Evolutionary conservation across 2,888 invertebrate genomes (phyloP).

Genomic region (Nemotelus nigrinus): DNA sequence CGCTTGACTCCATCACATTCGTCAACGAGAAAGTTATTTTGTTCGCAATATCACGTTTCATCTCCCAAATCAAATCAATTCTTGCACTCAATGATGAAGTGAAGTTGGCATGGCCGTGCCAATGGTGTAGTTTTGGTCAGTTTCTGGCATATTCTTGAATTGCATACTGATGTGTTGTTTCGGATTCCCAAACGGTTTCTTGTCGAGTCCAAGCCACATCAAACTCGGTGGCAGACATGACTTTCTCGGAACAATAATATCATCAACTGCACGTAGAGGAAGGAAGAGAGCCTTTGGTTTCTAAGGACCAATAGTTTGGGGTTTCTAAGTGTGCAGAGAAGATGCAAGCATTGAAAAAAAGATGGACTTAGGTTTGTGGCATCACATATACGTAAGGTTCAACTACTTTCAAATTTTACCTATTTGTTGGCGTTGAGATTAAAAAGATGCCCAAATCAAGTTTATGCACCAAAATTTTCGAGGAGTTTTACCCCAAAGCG

Average conservation of each 20-base stretch:
- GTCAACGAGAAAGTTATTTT: not conserved
- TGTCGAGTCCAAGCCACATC: constrained; percentile 1
- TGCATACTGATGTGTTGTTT: constrained; percentile 33
- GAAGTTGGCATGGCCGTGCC: not conserved
- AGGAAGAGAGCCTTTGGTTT: too few species aligned
- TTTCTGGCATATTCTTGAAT: constrained; percentile 10
- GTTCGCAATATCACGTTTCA: constrained; percentile 26
- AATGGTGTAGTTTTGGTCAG: constrained; percentile 18
- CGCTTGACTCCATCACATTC: too few species aligned
- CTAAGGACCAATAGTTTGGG: too few species aligned
- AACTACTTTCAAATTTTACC: too few species aligned
- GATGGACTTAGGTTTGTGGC: too few species aligned
- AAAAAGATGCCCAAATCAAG: too few species aligned
- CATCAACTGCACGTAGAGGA: not conserved
- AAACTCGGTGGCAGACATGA: constrained; percentile 11
- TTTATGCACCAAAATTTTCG: too few species aligned
- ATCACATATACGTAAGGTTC: too few species aligned
- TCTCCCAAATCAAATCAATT: constrained; percentile 39
- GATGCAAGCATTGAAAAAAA: too few species aligned
- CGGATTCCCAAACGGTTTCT: constrained; percentile 25
- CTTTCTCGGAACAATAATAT: constrained; percentile 27
- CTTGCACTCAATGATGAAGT: constrained; percentile 1
- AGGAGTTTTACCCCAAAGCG: too few species aligned
- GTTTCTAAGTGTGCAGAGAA: too few species aligned
- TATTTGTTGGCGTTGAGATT: too few species aligned